A percentile compares a stretch with the other conserved stretches of the same genome.
Conservation (phyloP, 2,888 invertebrate species). For the Cephalotes varians region DNA sequence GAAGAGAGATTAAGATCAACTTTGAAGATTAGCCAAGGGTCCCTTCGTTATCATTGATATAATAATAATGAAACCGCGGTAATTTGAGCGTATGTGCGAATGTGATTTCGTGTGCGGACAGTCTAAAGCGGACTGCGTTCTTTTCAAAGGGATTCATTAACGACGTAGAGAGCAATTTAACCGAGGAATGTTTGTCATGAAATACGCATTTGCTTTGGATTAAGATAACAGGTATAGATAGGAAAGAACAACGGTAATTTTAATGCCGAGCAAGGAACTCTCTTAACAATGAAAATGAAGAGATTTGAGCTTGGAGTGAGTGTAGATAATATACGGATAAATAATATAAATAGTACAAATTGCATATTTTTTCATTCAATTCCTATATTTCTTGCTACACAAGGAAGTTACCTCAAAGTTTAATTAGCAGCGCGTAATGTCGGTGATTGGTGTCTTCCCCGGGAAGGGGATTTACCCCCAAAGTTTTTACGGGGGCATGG, state of each 20-base stretch:
- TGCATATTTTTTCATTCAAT: not conserved
- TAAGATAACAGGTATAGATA: not conserved
- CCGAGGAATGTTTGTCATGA: not conserved
- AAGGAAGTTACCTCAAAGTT: not conserved
- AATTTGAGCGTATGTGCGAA: not conserved
- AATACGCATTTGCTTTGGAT: not conserved
- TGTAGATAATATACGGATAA: not conserved
- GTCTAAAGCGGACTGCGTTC: not conserved
- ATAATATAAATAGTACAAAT: not conserved
- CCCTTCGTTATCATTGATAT: not conserved
- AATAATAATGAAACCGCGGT: not conserved
- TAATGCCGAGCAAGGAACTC: not conserved
- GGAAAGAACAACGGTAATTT: not conserved
- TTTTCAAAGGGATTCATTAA: conserved; percentile 25
- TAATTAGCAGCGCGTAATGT: not conserved
- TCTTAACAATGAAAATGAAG: not conserved
- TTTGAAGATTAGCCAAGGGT: not conserved
- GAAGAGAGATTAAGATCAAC: not conserved
- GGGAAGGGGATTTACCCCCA: not conserved
- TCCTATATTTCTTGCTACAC: too few species aligned
- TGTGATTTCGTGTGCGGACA: not conserved
- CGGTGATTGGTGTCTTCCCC: not conserved
- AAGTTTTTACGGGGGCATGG: not conserved
- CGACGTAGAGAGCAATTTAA: not conserved
- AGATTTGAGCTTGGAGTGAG: not conserved